A percentile compares a stretch with the other conserved stretches of the same genome.
These are phyloP conservation scores for Ophiothrix spiculata DNA, from an alignment of 35 echinoderm and acorn worm species.

Conservation along the genomic window DNA sequence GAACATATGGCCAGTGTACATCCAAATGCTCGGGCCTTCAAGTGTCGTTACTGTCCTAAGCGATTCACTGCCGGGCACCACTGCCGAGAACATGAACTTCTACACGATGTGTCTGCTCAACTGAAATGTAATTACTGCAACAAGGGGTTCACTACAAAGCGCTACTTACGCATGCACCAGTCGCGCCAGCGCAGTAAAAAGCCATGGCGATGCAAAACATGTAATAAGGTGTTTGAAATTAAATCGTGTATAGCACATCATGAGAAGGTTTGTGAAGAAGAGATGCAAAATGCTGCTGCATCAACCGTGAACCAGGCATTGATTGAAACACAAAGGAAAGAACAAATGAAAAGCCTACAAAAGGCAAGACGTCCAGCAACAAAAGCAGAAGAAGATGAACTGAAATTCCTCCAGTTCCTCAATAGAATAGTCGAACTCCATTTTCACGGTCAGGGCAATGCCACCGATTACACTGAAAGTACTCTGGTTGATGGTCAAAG, in stretches of 20 bases:
- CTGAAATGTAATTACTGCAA: not conserved
- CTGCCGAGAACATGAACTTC: not conserved
- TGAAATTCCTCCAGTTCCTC: too few species aligned
- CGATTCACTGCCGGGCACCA: not conserved
- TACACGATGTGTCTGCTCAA: not conserved
- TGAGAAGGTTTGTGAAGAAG: not conserved
- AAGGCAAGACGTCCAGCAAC: too few species aligned
- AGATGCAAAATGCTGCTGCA: too few species aligned
- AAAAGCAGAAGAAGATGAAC: too few species aligned
- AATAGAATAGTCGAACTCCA: too few species aligned
- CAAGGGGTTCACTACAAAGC: not conserved
- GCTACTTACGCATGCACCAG: not conserved
- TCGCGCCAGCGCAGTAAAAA: not conserved
- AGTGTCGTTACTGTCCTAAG: not conserved
- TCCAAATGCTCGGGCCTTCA: not conserved
- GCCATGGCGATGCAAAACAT: not conserved
- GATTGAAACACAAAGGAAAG: too few species aligned
- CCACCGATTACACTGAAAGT: too few species aligned
- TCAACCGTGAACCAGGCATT: too few species aligned
- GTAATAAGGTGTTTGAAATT: not conserved
- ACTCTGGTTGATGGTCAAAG: too few species aligned
- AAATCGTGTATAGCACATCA: not conserved
- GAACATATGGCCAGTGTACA: not conserved
- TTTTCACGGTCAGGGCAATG: too few species aligned
- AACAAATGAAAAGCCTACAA: too few species aligned